Evolutionary conservation across 2,888 invertebrate genomes (phyloP), one percentile per base, ranked within the genome.

Genomic region (Patella ulyssiponensis): DNA sequence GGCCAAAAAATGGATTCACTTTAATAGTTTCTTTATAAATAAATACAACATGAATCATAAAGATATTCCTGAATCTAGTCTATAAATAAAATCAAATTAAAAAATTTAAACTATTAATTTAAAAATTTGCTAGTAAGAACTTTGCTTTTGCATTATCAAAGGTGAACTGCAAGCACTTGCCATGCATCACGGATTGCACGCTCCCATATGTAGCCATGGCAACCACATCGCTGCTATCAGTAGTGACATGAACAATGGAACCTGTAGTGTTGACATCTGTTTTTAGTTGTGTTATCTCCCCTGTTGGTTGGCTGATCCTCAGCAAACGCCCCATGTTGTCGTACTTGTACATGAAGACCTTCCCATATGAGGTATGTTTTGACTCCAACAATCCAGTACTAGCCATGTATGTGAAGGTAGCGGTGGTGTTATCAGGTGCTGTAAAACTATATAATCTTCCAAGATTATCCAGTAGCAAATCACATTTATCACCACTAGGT

Each of bases 351-450:
- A 96, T 96, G 84, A 95, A 96, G 0, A 97, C 96, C 82, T 97
- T 93, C 1, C 88, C 90, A 69, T 88, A 96, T n/a, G 90, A 90
- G 69, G 91, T 89, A 70, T 90, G 87, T 80, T 91, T 91, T 70
- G 91, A 88, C 77, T 86, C 96, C 56, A 98, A 92, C 69, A 98
- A 93, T 0, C 97, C 98, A 0, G 96, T 96, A 0, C 96, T 95
- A 58, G 86, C 96, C 88, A 97, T 96, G 90, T 98, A 98, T 88
- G 97, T 97, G 90, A 98, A 98, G 0, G 96, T 97, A 2, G 97
- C 95, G 88, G 97, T 97, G 88, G 97, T 96, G 91, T 97, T 97
- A 88, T 98, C 97, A 0, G 98, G 97, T 0, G 97, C 96, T 81
- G 83, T 85, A 82, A 96, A 95, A 89, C 96, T 96, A 90, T 97